A percentile compares a stretch with the other conserved stretches of the same genome.
Evolutionary conservation across 2,113 vertebrate species (phyloP).

Genomic region (Stictonetta naevosa): DNA sequence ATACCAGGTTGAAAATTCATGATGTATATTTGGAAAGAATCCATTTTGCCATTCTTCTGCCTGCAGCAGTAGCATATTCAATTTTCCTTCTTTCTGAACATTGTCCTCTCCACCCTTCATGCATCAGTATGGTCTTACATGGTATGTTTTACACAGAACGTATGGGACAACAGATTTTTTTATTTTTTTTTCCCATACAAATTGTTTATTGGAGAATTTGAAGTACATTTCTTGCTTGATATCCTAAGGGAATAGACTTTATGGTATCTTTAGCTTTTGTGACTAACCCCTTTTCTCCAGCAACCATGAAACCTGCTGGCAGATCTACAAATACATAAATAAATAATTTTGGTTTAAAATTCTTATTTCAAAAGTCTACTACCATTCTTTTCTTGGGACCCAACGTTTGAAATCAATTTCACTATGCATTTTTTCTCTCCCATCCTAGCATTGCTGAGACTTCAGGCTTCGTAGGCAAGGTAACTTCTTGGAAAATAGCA

Average conservation of each 20-base stretch:
- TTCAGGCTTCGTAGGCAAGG: not conserved
- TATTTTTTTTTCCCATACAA: not conserved
- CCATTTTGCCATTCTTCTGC: not conserved
- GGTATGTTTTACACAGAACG: not conserved
- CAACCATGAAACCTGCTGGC: not conserved
- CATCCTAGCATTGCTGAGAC: not conserved
- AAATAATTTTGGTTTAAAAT: not conserved
- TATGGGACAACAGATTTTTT: not conserved
- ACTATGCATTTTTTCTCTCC: not conserved
- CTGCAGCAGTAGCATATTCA: not conserved
- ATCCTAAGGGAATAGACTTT: not conserved
- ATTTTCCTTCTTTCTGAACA: not conserved
- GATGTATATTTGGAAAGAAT: not conserved
- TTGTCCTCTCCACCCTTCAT: not conserved
- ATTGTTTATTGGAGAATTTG: not conserved
- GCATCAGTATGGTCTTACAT: not conserved
- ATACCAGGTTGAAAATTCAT: not conserved
- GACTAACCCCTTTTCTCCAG: not conserved
- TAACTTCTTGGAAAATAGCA: not conserved
- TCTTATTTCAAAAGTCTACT: not conserved
- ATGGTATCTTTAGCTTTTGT: not conserved
- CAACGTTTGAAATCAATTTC: not conserved
- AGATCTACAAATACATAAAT: not conserved
- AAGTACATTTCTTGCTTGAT: not conserved
- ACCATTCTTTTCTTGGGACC: not conserved